Evolutionary conservation across 2,797 vertebrate species (phyloP).

Genomic region (Denticeps clupeoides): DNA sequence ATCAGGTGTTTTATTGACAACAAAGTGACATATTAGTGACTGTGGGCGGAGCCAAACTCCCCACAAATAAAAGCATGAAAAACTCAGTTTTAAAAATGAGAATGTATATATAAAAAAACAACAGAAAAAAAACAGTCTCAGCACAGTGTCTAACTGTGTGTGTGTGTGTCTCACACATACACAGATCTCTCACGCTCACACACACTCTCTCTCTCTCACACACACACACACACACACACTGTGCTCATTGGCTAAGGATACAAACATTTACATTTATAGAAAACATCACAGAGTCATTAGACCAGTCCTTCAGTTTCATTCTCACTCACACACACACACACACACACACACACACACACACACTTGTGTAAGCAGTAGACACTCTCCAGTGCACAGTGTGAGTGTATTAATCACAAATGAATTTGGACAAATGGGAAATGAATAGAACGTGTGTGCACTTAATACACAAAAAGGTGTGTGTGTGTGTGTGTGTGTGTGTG

Average conservation of each 20-base stretch:
- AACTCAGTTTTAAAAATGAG: conserved; percentile 72
- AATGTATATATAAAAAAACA: conserved; percentile 77
- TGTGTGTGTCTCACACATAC: conserved; percentile 52
- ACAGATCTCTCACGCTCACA: too few species aligned
- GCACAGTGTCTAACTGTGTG: too few species aligned
- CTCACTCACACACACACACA: conserved; percentile 3
- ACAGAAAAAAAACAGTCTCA: conserved; percentile 59
- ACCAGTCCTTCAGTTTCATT: conserved; percentile 12
- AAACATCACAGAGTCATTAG: conserved; percentile 14
- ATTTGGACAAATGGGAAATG: too few species aligned
- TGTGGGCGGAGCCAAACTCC: conserved; percentile 56
- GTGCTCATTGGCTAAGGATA: conserved; percentile 60
- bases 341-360: conserved; percentile 3
- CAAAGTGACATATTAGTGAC: conserved; percentile 78
- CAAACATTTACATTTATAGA: conserved; percentile 41
- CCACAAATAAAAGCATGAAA: conserved; percentile 60
- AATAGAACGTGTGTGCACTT: too few species aligned
- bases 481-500: conserved; percentile 11
- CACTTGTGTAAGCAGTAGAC: conserved; percentile 4
- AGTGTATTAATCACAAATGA: too few species aligned
- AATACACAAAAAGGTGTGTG: too few species aligned
- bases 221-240: conserved; percentile 31
- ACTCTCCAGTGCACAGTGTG: not conserved
- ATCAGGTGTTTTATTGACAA: conserved; percentile 70
- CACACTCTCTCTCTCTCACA: conserved; percentile 29